phyloP scores from a whole-genome alignment of 2,888 invertebrate species.

The Sinhomidia bicolor region DNA sequence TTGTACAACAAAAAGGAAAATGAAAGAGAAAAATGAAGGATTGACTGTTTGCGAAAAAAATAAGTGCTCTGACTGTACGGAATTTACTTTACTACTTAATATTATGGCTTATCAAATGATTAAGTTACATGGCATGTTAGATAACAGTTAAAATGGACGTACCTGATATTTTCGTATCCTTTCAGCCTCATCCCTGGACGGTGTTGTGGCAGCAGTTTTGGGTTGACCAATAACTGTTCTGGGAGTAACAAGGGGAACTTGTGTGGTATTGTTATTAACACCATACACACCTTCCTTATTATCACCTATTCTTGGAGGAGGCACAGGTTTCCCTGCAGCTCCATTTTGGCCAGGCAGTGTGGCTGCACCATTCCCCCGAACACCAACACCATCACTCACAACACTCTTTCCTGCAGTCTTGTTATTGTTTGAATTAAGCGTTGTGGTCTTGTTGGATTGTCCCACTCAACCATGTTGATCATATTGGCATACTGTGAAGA shows the following conservation, averaged over 20 bases:
- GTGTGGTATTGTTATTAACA: slow-evolving; percentile 84
- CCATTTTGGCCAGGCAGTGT: slow-evolving; percentile 80
- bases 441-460: slow-evolving; percentile 82
- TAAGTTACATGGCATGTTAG: too few relatives aligned
- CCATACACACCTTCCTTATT: slow-evolving; percentile 85
- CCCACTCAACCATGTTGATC: slow-evolving; percentile 83
- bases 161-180: slow-evolving; percentile 97
- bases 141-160: slow-evolving; percentile 80
- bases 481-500: slow-evolving; percentile 83
- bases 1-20: too few relatives aligned
- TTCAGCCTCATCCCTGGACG: slow-evolving; percentile 93
- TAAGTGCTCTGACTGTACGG: too few relatives aligned
- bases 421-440: slow-evolving; percentile 78
- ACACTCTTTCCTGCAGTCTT: slow-evolving; percentile 82
- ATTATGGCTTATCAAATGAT: too few relatives aligned
- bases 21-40: too few relatives aligned
- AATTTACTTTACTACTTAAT: too few relatives aligned
- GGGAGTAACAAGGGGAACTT: slow-evolving; percentile 84
- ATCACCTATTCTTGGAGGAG: slow-evolving; percentile 86
- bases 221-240: slow-evolving; percentile 80
- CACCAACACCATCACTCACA: slow-evolving; percentile 81
- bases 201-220: slow-evolving; percentile 82
- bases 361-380: slow-evolving; percentile 82
- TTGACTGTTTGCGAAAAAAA: too few relatives aligned
- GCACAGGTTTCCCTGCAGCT: slow-evolving; percentile 83